Evolutionary conservation across 1,140 invertebrate genomes (phyloP).

Genomic region (Saxidomus purpurata): DNA sequence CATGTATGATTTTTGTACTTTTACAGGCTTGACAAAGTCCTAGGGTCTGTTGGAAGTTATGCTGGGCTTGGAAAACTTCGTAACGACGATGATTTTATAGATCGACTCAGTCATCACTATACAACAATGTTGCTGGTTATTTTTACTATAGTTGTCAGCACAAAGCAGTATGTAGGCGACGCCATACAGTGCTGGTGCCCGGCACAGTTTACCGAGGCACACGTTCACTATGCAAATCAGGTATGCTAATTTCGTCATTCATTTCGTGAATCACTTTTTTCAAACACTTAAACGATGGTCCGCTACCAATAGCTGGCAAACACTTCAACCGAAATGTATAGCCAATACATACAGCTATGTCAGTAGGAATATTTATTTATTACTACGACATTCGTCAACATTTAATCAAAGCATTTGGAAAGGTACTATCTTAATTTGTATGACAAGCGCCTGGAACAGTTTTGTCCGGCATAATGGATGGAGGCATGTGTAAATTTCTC

Average conservation of each 20-base stretch:
- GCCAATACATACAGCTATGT: neutral
- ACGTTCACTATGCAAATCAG: conserved; percentile 85
- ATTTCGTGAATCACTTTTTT: neutral
- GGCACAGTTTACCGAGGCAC: conserved; percentile 82
- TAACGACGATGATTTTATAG: conserved; percentile 88
- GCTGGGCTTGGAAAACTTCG: conserved; percentile 72
- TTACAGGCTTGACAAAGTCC: conserved; percentile 77
- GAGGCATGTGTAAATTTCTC: too few relatives aligned
- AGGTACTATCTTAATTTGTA: too few relatives aligned
- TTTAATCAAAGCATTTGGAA: too few relatives aligned
- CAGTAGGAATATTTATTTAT: too few relatives aligned
- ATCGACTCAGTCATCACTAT: conserved; percentile 87
- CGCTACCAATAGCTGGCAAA: neutral
- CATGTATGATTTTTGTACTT: too few relatives aligned
- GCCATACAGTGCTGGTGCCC: conserved; percentile 85
- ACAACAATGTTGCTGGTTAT: conserved; percentile 87
- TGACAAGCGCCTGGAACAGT: too few relatives aligned
- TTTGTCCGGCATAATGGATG: too few relatives aligned
- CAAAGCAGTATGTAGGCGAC: conserved; percentile 96
- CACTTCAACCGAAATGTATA: neutral
- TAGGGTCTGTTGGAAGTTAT: conserved; percentile 75
- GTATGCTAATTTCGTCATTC: conserved; percentile 34
- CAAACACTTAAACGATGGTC: neutral
- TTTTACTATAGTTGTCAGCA: conserved; percentile 91
- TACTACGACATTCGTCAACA: too few relatives aligned